Evolutionary conservation across 2,113 vertebrate species (phyloP).

Genomic region (Fregetta grallaria): DNA sequence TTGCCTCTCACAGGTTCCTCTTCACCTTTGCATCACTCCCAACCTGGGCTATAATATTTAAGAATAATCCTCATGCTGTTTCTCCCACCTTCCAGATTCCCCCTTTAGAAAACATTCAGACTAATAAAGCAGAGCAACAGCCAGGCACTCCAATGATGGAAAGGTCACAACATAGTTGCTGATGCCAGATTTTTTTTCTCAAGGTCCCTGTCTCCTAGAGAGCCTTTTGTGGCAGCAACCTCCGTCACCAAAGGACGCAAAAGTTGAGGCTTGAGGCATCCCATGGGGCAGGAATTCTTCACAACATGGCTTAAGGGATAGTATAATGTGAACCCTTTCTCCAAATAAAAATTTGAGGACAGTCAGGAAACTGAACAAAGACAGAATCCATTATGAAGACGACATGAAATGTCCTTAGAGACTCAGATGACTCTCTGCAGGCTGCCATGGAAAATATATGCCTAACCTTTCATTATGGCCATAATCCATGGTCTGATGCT

Average conservation of each 20-base stretch:
- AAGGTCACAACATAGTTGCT: not conserved
- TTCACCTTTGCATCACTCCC: not conserved
- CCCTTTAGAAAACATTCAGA: not conserved
- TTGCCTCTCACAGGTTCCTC: fast-evolving
- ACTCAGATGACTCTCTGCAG: not conserved
- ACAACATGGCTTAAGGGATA: not conserved
- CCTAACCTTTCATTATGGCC: not conserved
- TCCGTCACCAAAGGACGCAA: constrained; percentile 25
- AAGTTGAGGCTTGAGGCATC: constrained; percentile 8
- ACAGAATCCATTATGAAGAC: not conserved
- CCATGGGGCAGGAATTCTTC: constrained; percentile 24
- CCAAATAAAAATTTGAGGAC: constrained; percentile 4
- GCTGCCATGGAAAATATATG: not conserved
- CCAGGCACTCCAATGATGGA: not conserved
- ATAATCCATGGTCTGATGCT: not conserved
- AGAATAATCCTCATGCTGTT: not conserved
- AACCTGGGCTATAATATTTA: not conserved
- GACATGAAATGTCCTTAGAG: constrained; percentile 15
- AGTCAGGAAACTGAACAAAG: not conserved
- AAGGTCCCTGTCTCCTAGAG: constrained; percentile 29
- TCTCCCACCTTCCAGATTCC: not conserved
- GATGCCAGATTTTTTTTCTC: constrained; percentile 27
- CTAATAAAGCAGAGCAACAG: not conserved
- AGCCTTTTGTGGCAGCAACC: constrained; percentile 37
- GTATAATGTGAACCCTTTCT: not conserved